phyloP scores from a whole-genome alignment of 2,888 invertebrate species.

The Acleris holmiana region DNA sequence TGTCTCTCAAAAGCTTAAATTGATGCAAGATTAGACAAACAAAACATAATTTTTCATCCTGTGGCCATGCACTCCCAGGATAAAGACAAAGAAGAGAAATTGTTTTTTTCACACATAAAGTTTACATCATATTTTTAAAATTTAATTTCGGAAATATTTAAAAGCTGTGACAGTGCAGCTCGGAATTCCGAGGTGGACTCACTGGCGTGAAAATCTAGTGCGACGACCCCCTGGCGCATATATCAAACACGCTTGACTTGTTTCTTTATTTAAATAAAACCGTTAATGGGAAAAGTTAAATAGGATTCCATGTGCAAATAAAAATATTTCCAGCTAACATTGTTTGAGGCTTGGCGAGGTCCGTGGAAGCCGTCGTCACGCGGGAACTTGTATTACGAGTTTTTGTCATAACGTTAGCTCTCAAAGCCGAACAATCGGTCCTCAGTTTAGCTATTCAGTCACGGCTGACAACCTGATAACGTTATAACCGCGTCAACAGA shows the following conservation, averaged over 20 bases:
- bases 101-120: too few relatives aligned
- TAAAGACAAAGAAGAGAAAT: too few relatives aligned
- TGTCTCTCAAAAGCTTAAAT: too few relatives aligned
- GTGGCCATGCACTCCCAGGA: too few relatives aligned
- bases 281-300: constrained; percentile 52
- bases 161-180: too few relatives aligned
- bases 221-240: constrained; percentile 15
- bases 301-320: constrained; percentile 43
- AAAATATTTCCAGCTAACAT: constrained; percentile 39
- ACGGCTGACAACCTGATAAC: constrained; percentile 6
- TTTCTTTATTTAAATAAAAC: constrained; percentile 44
- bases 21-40: too few relatives aligned
- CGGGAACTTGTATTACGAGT: constrained; percentile 18
- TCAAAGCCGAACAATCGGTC: constrained; percentile 11
- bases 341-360: constrained; percentile 29
- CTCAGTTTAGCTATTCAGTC: constrained; percentile 13
- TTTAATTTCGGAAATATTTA: too few relatives aligned
- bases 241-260: constrained; percentile 25
- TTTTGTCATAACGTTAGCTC: constrained; percentile 21
- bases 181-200: not conserved
- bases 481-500: constrained; percentile 3
- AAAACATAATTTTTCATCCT: too few relatives aligned
- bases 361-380: constrained; percentile 18
- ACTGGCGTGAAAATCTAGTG: not conserved
- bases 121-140: too few relatives aligned